A percentile compares a stretch with the other conserved stretches of the same genome.
These are phyloP conservation scores for Holothuria glaberrima DNA, from an alignment of 35 echinoderm and acorn worm genomes.

Conservation along the genomic window DNA sequence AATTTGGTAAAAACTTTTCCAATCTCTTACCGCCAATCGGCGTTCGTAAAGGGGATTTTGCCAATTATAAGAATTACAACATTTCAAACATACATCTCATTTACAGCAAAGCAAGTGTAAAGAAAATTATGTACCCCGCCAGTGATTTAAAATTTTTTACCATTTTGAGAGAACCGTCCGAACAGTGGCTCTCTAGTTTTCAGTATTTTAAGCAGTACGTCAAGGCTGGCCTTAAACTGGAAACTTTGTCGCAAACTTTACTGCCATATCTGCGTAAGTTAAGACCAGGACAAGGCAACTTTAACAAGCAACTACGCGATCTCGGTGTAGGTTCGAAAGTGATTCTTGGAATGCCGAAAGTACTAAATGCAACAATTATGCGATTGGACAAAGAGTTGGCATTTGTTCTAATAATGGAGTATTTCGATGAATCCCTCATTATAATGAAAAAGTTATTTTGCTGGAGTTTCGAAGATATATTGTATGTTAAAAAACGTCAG, in stretches of 20 bases:
- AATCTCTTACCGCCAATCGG: slow-evolving; percentile 40
- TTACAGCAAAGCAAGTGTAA: neutral
- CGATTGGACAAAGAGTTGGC: neutral
- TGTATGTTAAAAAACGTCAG: slow-evolving; percentile 32
- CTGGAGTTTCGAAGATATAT: slow-evolving; percentile 38
- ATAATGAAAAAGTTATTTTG: slow-evolving; percentile 23
- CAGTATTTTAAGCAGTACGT: slow-evolving; percentile 31
- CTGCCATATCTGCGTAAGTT: neutral
- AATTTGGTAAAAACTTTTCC: neutral
- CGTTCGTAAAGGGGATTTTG: slow-evolving; percentile 11
- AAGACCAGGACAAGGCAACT: neutral
- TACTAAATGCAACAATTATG: neutral
- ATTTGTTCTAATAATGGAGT: slow-evolving; percentile 30
- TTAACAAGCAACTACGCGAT: slow-evolving; percentile 7
- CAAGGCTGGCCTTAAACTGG: neutral
- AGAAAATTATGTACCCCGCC: neutral
- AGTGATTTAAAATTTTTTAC: slow-evolving; percentile 37
- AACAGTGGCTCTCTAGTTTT: slow-evolving; percentile 41
- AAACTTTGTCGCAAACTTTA: neutral
- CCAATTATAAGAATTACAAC: slow-evolving; percentile 38
- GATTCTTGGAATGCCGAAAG: neutral
- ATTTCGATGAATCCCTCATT: slow-evolving; percentile 25
- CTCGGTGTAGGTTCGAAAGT: neutral
- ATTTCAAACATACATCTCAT: slow-evolving; percentile 34
- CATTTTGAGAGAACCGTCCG: slow-evolving; percentile 26